Conservation (phyloP, 2,113 vertebrate genomes). For the Oxyura jamaicensis region DNA sequence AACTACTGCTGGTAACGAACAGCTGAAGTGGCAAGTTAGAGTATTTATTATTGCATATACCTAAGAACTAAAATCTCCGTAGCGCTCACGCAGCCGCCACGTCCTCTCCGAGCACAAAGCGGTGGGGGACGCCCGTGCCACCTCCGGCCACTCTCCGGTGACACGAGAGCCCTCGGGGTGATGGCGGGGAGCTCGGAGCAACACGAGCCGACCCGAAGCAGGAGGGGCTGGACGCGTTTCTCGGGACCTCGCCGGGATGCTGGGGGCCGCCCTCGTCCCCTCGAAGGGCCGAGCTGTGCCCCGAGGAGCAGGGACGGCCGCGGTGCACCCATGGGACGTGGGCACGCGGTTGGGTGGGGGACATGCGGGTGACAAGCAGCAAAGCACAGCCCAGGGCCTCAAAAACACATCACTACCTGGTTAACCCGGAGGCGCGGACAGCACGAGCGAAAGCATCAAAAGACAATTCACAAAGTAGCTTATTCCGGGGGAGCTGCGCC, state of each 20-base stretch:
- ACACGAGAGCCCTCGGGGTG: not conserved
- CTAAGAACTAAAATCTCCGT: conserved; percentile 15
- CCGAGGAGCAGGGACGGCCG: not conserved
- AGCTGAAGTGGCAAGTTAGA: not conserved
- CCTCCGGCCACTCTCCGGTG: not conserved
- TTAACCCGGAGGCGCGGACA: not conserved
- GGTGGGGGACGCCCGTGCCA: not conserved
- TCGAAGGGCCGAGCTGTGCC: not conserved
- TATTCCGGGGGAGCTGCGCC: not conserved
- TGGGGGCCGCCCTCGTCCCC: too few species aligned
- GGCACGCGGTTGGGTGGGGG: not conserved
- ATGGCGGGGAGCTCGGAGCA: not conserved
- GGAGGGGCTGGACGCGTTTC: too few species aligned
- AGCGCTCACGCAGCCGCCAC: not conserved
- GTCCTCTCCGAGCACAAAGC: not conserved
- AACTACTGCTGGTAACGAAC: conserved; percentile 44
- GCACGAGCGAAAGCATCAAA: conserved; percentile 37
- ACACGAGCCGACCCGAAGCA: not conserved
- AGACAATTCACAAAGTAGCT: conserved; percentile 28
- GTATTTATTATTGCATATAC: conserved; percentile 50
- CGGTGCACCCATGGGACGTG: not conserved
- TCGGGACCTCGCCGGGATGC: too few species aligned
- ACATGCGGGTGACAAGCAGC: conserved; percentile 13
- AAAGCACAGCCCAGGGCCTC: conserved; percentile 15
- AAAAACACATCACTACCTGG: not conserved